phyloP scores from a whole-genome alignment of 2,888 invertebrate species.

The Drosophila antonietae region DNA sequence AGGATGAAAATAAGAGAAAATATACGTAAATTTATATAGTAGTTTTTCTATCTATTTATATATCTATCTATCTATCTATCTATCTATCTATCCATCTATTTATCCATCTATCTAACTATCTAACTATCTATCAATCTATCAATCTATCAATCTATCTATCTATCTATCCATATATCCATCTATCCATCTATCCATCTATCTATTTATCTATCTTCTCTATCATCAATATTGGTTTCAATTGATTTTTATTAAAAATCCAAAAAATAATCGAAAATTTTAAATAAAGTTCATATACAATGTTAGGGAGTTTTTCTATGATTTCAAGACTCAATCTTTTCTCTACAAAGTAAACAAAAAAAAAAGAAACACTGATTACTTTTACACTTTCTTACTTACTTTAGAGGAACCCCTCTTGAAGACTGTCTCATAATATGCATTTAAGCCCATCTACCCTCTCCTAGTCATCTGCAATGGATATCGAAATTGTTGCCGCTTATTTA shows the following conservation, averaged over 20 bases:
- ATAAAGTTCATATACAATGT: too few species aligned
- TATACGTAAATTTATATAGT: too few species aligned
- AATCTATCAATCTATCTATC: not conserved
- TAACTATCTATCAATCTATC: not conserved
- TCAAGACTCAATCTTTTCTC: too few species aligned
- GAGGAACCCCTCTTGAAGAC: not conserved
- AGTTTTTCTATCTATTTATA: not conserved
- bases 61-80: not conserved
- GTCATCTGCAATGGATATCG: not conserved
- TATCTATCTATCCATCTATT: not conserved
- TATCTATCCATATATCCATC: not conserved
- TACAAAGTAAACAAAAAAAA: too few species aligned
- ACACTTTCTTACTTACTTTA: too few species aligned
- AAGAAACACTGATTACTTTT: too few species aligned
- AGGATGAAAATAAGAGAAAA: too few species aligned
- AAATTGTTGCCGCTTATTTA: conserved; percentile 59
- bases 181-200: not conserved
- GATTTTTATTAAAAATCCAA: too few species aligned
- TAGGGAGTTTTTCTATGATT: too few species aligned
- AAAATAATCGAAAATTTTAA: too few species aligned
- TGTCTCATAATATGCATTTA: not conserved
- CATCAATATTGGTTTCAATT: too few species aligned
- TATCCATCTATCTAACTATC: not conserved
- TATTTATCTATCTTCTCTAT: too few species aligned
- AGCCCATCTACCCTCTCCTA: not conserved